phyloP scores from a whole-genome alignment of 2,888 invertebrate species.

The Molanna angustata region DNA sequence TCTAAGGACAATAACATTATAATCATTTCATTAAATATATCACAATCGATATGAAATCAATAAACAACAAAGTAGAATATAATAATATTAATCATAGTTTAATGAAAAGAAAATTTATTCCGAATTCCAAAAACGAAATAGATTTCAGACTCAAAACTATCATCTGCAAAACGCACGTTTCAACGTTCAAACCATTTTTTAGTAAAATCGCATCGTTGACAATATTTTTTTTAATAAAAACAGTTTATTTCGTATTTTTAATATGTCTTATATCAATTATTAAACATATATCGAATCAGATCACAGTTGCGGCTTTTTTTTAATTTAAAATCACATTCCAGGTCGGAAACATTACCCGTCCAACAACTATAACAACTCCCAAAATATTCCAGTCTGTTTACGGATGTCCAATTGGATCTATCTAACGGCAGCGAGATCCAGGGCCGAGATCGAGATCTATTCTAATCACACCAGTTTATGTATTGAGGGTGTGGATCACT shows the following conservation, averaged over 20 bases:
- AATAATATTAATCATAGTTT: slow-evolving; percentile 11
- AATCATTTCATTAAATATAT: slow-evolving; percentile 27
- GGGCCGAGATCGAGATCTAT: no score
- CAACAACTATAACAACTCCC: no score
- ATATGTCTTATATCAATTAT: slow-evolving; percentile 39
- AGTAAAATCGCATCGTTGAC: slow-evolving; percentile 22
- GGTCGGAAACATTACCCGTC: no score
- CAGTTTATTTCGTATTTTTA: slow-evolving; percentile 33
- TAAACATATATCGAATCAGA: slow-evolving; percentile 47
- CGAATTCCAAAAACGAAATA: slow-evolving; percentile 12
- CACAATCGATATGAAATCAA: slow-evolving; percentile 28
- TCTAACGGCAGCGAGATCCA: no score
- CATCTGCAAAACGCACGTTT: slow-evolving; percentile 6
- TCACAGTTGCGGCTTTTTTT: slow-evolving; percentile 55
- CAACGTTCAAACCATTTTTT: background rate
- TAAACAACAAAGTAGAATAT: slow-evolving; percentile 13
- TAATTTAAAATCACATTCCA: no score
- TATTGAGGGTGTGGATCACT: slow-evolving; percentile 56
- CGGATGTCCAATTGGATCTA: no score
- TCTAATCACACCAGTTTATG: no score
- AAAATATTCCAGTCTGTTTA: no score
- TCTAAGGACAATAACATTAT: slow-evolving; percentile 19
- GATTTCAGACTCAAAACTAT: slow-evolving; percentile 4
- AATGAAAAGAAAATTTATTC: slow-evolving; percentile 5
- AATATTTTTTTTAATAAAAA: slow-evolving; percentile 25